Evolutionary conservation across 2,797 vertebrate species (phyloP).

Genomic region (Acrossocheilus fasciatus): DNA sequence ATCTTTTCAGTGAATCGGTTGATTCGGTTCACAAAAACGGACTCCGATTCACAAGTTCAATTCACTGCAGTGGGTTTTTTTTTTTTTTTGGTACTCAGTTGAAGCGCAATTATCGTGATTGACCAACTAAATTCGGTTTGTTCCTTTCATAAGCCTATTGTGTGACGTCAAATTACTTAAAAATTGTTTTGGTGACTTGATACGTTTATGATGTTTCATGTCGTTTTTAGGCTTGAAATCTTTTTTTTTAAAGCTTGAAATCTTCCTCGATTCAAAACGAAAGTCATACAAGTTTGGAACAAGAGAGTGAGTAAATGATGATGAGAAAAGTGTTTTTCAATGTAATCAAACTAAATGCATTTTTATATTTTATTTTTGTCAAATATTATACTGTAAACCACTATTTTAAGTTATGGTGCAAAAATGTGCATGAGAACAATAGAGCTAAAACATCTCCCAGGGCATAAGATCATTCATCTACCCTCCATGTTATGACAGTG

Average conservation of each 20-base stretch:
- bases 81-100: neutral
- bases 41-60: neutral
- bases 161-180: neutral
- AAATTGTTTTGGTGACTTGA: neutral
- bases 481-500: neutral
- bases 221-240: neutral
- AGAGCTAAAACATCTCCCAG: neutral
- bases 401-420: constrained; percentile 5
- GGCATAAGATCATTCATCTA: neutral
- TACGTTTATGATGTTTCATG: neutral
- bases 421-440: neutral
- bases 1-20: neutral
- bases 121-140: neutral
- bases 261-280: neutral
- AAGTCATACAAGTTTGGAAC: neutral
- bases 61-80: neutral
- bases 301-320: neutral
- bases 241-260: neutral
- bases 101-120: neutral
- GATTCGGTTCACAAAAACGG: neutral
- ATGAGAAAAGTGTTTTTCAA: neutral
- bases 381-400: neutral
- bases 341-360: neutral
- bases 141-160: neutral
- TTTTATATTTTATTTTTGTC: neutral